Conservation (phyloP, 2,888 invertebrate genomes). For the Ochropacha duplaris region DNA sequence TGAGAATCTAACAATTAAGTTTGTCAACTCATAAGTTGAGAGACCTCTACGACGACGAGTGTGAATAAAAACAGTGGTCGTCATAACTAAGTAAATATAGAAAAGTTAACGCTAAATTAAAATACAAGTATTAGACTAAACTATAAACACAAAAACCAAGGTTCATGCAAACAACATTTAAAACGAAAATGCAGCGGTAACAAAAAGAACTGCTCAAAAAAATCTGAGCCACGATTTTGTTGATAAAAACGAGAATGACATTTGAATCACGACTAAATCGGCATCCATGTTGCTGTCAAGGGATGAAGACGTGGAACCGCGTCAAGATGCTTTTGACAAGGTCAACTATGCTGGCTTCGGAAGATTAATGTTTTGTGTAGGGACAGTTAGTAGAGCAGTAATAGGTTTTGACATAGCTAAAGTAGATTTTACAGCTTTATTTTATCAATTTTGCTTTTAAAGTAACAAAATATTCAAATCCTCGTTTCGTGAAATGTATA, state of each 20-base stretch:
- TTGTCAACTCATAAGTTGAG: too few species aligned
- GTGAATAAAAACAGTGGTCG: too few species aligned
- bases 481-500: too few species aligned
- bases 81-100: too few species aligned
- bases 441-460: too few species aligned
- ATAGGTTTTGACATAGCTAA: too few species aligned
- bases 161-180: neutral
- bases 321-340: conserved; percentile 51
- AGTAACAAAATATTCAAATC: too few species aligned
- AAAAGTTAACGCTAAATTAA: too few species aligned
- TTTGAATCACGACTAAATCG: conserved; percentile 65
- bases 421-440: too few species aligned
- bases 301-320: conserved; percentile 33
- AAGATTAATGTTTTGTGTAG: conserved; percentile 38
- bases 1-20: too few species aligned
- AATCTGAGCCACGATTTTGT: conserved; percentile 6
- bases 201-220: conserved; percentile 7
- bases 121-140: neutral
- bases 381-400: conserved; percentile 12
- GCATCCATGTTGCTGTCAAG: conserved; percentile 51
- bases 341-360: conserved; percentile 43
- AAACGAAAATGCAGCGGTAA: conserved; percentile 1
- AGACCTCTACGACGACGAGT: too few species aligned
- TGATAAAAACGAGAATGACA: conserved; percentile 58
- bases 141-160: neutral